Base-by-base conservation (phyloP, 2,797 vertebrate species). In the Vespertilio murinus region DNA sequence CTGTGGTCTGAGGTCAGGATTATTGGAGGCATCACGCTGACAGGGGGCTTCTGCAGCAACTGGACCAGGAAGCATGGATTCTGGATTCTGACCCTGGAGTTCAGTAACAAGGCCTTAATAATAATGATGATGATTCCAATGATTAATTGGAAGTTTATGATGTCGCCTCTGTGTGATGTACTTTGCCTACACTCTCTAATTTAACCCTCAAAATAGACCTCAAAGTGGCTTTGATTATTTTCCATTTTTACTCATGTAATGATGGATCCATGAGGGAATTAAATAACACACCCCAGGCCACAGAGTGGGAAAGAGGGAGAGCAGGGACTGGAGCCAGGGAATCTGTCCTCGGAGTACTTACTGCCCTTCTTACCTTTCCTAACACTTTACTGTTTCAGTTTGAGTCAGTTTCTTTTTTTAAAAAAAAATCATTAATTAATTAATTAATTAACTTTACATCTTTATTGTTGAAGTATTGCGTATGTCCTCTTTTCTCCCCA, bases 51-150 rank as follows among this genome's bases (percentile, higher is more conserved):
- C 28, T 91, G 20, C 1, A 64, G 30, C 56, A 8, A n/a, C 30
- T 45, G 18, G 75, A 13, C 35, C 23, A 30, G 33, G 3, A 47
- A 56, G 30, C 9, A 9, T 1, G 28, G 52, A 42, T 10, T 69
- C 88, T 77, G 70, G 54, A n/a, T 47, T 85, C 87, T 74, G 49
- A n/a, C 30, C 33, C 40, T 70, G 8, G 47, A 20, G 45, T 40
- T 83, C 18, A 38, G 30, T 73, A 77, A 52, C 61, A 8, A 16
- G 82, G 35, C 38, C 40, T 28, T 25, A 22, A 16, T 9, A 18
- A 22, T 25, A n/a, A n/a, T n/a, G 4, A 30, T 42, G 64, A 13
- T n/a, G 59, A 8, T 86, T 10, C 13, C 9, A 52, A 2, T 40
- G 35, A 0, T 25, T 47, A 2, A 0, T 3, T 35, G 38, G 38